Base-by-base conservation (phyloP, 2,113 vertebrate species). In the Erythrocercus mccallii region DNA sequence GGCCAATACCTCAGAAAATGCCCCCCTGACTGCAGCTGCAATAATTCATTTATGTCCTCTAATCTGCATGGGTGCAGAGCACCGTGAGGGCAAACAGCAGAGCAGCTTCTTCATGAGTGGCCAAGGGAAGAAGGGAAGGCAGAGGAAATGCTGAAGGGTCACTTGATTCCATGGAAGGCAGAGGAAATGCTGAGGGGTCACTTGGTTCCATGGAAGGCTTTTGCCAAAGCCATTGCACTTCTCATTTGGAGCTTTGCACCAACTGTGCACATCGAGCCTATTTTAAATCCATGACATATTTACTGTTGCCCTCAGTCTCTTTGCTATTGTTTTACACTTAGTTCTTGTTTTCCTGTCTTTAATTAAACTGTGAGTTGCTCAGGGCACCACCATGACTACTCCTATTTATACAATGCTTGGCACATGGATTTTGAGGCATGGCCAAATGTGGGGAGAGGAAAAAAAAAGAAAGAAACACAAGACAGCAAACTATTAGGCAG, bases 361-460 rank as follows among this genome's bases (percentile, higher is more conserved):
- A 94, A 94, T 94, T 92, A 88, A 86, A 48, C 79, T 53, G 33
- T 60, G 81, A 93, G 87, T 60, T 94, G 69, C 60, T 92, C 74
- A 83, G 40, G 64, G 74, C 85, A 94, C 62, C 81, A 70, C 60
- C 79, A 91, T 65, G 78, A 80, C 58, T 94, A 47, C 50, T 94
- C 74, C 74, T 94, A 86, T 93, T 93, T 93, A 81, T 96, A 94
- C 79, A 90, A 83, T 78, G 64, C 81, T 93, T 95, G 92, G 88
- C 92, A 93, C 44, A 92, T 0, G 1, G 45, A 61, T 68, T 92
- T 90, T 44, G 38, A 81, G 56, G 28, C 27, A 58, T 51, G 71
- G 76, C 73, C 92, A 94, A 84, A 64, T 57, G 61, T 22, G 25
- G 50, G 78, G 56, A 64, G 17, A 48, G 42, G 10, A 85, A 42